Base-by-base conservation (phyloP, 2,797 vertebrate species). In the Hirundo rustica region DNA sequence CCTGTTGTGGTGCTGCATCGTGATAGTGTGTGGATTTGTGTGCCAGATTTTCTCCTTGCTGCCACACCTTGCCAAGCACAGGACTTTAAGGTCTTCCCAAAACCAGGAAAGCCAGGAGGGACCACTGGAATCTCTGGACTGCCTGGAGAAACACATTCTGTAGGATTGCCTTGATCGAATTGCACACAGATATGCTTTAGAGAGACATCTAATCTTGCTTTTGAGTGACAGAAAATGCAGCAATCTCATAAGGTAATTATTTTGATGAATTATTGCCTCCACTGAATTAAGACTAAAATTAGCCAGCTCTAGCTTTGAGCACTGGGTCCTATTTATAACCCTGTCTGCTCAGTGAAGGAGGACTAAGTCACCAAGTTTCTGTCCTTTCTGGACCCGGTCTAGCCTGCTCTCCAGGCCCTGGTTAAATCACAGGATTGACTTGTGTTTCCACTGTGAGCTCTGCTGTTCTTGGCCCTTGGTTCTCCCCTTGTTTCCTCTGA, bases 271-370 rank as follows among this genome's bases (percentile, higher is more conserved):
- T 92, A 83, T 47, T 80, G n/a, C 45, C 29, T 34, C 54, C 29
- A 53, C 30, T 81, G 78, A 87, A 71, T 81, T 74, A 51, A 93
- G 65, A 71, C 85, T 87, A 60, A 91, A 75, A 84, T 71, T 84
- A 85, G 3, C 34, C 53, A 83, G 9, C 65, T 76, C 34, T 47
- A 76, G 34, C 61, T 91, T 93, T 89, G 68, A 83, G 82, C 32
- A 16, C 26, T 58, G 60, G 27, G 14, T 79, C 55, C 65, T 73
- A 29, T 88, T 85, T 91, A 55, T 92, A 91, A 54, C 67, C 47
- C 74, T 57, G 10, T 62, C 47, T 86, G 30, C 32, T 40, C 45
- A 21, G 20, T 68, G 53, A 34, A 85, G 30, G 78, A 88, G 48
- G 22, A 34, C 26, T 16, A 3, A 44, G 14, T 54, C 73, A 32